Evolutionary conservation across 2,888 invertebrate species (phyloP), one percentile per base, ranked within the genome.

Genomic region (Trissolcus japonicus): DNA sequence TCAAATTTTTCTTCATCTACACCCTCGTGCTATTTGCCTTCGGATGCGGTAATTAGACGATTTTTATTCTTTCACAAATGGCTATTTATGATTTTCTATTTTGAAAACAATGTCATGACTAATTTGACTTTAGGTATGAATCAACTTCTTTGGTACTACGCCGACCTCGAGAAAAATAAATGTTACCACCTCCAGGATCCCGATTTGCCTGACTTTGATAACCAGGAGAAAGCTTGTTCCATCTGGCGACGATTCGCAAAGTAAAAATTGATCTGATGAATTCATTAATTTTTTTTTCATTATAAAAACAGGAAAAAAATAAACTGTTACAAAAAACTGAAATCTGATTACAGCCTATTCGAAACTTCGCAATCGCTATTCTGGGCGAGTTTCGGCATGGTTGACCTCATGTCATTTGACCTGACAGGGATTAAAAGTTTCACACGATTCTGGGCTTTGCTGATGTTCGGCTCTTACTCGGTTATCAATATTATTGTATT

Each of bases 401-500:
- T 99, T 11, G 99, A 99, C 88, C 90, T 99, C 82, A 95, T 96
- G 79, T 96, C 96, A 65, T 98, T 99, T 86, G 97, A 98, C 87
- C 91, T 99, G 82, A 95, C 95, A 6, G 98, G 98, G 77, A 96
- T 97, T 85, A 98, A 98, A 90, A 95, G 95, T 82, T 98, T 98
- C 89, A 98, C 99, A 0, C 93, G 96, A 85, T 99, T 96, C 91
- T 99, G 95, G 98, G 98, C 98, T 0, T 92, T 98, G 65, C 92
- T 98, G 4, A 98, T 99, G 94, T 99, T 99, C 87, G 99, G 99
- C 50, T 96, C 96, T 4, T 99, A 99, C 90, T 97, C 97, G 69
- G 97, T 97, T 78, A 98, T 99, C 89, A 98, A 98, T 88, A 95
- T 99, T 80, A 97, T 99, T 83, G 98, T 99, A 0, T 92, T 99